Conservation (phyloP, 1,140 invertebrate genomes). For the Apocrypta bakeri region DNA sequence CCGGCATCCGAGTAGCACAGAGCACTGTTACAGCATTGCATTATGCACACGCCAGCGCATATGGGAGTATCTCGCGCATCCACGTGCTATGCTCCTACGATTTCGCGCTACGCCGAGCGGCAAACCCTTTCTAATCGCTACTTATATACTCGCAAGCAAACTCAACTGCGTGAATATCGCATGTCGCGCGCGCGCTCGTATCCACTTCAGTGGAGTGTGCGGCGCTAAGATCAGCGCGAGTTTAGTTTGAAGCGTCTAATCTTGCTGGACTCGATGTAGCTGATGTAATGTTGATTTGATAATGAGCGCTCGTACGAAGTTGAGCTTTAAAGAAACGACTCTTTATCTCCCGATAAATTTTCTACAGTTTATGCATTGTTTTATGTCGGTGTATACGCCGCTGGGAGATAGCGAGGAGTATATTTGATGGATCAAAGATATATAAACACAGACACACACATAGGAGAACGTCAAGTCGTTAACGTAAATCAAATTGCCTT, state of each 20-base stretch:
- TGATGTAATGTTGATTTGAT: not conserved
- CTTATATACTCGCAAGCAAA: not conserved
- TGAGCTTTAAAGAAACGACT: too few species aligned
- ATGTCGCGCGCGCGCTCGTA: too few species aligned
- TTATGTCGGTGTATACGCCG: not conserved
- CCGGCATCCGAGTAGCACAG: too few species aligned
- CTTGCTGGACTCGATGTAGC: not conserved
- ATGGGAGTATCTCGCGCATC: conserved; percentile 49
- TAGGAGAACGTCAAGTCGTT: not conserved
- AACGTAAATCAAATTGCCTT: conserved; percentile 1
- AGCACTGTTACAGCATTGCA: conserved; percentile 13
- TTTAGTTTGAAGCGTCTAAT: not conserved
- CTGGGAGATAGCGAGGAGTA: not conserved
- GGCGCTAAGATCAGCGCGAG: too few species aligned
- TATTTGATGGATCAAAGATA: not conserved
- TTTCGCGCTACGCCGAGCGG: conserved; percentile 48
- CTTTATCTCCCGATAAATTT: not conserved
- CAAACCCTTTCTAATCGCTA: conserved; percentile 27
- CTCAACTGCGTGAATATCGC: too few species aligned
- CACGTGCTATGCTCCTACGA: conserved; percentile 49
- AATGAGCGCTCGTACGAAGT: too few species aligned
- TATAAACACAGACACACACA: too few species aligned
- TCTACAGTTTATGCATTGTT: not conserved
- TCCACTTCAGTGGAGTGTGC: too few species aligned
- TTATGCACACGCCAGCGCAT: conserved; percentile 34